These are phyloP conservation scores for Phymatocera aterrima DNA, from an alignment of 2,888 invertebrate genomes.

Conservation along the genomic window DNA sequence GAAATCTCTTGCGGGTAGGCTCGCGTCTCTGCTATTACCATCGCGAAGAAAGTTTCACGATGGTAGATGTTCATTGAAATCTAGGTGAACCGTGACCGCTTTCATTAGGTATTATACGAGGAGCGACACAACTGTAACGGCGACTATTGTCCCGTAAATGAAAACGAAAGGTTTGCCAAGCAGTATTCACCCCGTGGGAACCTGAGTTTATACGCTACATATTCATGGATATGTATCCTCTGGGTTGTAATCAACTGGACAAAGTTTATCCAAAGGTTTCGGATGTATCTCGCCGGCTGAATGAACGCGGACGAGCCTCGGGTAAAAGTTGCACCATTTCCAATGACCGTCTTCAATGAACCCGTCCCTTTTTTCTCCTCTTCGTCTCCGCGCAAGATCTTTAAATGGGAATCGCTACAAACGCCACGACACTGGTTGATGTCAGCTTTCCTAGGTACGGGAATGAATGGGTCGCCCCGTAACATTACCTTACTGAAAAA, in stretches of 20 bases:
- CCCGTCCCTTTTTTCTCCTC: conserved; percentile 1
- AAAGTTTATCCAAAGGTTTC: background rate
- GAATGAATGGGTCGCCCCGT: background rate
- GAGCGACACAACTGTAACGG: background rate
- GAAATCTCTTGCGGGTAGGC: background rate
- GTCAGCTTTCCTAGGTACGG: background rate
- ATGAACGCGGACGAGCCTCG: conserved; percentile 10
- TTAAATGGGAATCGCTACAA: background rate
- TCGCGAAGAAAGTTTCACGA: background rate
- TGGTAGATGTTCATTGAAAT: background rate
- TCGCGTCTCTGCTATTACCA: background rate
- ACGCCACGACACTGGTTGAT: background rate
- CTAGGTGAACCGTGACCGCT: background rate
- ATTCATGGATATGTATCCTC: background rate
- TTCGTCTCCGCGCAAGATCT: conserved; percentile 34
- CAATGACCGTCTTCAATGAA: conserved; percentile 44
- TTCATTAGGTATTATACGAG: background rate
- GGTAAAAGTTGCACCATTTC: conserved; percentile 46
- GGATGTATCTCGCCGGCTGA: background rate
- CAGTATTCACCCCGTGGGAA: background rate
- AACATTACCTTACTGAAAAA: background rate
- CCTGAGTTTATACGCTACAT: background rate
- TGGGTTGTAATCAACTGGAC: background rate
- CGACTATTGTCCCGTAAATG: background rate
- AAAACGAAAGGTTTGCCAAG: background rate